These are phyloP conservation scores for Rhingia rostrata DNA, from an alignment of 2,888 invertebrate species.

Conservation along the genomic window DNA sequence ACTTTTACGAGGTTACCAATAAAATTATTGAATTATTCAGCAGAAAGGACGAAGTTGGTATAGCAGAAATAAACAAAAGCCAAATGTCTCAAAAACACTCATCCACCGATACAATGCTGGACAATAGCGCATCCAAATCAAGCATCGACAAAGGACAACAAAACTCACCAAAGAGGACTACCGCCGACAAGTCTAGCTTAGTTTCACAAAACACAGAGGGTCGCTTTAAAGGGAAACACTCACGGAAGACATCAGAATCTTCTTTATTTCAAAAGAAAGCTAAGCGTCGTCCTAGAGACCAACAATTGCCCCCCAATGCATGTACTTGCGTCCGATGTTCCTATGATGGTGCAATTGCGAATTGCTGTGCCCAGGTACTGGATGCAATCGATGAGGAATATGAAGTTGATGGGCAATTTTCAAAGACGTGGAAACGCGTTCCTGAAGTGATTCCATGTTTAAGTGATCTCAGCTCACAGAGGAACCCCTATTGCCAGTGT, in stretches of 20 bases:
- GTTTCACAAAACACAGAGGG: background rate
- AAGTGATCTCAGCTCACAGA: constrained; percentile 18
- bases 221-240: background rate
- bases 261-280: background rate
- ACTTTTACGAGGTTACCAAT: too few relatives aligned
- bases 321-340: background rate
- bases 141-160: background rate
- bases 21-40: too few relatives aligned
- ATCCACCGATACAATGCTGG: background rate
- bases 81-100: background rate
- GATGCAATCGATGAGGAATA: constrained; percentile 74
- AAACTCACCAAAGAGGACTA: background rate
- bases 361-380: constrained; percentile 43
- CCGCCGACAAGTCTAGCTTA: background rate
- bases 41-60: too few relatives aligned
- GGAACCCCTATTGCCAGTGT: background rate
- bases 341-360: background rate
- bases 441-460: constrained; percentile 17
- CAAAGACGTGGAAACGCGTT: background rate
- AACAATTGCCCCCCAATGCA: background rate
- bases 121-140: background rate
- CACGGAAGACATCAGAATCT: background rate
- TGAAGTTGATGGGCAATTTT: constrained; percentile 9
- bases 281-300: background rate
- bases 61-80: background rate